Base-by-base conservation (phyloP, 2,113 vertebrate species). In the Alectura lathami region DNA sequence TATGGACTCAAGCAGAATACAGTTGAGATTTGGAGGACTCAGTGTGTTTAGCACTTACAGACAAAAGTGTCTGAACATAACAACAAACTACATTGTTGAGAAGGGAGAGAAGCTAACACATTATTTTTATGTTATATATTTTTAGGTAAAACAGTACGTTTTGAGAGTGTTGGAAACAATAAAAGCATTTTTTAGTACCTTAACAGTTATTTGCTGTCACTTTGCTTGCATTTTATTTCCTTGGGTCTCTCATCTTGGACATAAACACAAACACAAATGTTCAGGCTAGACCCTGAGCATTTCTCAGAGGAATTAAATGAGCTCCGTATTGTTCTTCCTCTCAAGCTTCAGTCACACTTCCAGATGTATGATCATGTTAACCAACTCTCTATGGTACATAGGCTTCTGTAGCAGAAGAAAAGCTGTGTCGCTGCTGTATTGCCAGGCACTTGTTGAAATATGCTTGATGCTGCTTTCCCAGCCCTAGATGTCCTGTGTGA, bases 351-450 rank as follows among this genome's bases (percentile, higher is more conserved):
- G 48, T 15, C 50, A 50, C 32, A 2, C 13, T 77, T 80, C 9
- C 13, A 62, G 48, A 22, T 38, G 48, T 12, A 29, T 73, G 43
- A 23, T 54, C 14, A n/a, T 2, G 3, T 22, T 32, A 63, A 36
- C 29, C 14, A 32, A 9, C 9, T 5, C 6, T 18, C 1, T 9
- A 3, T 12, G 14, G 9, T 26, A 30, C 26, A 27, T 4, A 13
- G 6, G 22, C 8, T 76, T 70, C 48, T 59, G 38, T 20, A 34
- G 13, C 16, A 86, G 10, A 63, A n/a, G 17, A 63, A 48, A 75
- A 45, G 32, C 22, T 38, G 13, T 50, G 18, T 11, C 66, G 8
- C 24, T 57, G 47, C 30, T 80, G 3, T 53, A 53, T 36, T 77
- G 26, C 4, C 36, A 57, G 17, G 4, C 13, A 45, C 4, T 34